Evolutionary conservation across 2,888 invertebrate genomes (phyloP).

Genomic region (Melinopterus prodromus): DNA sequence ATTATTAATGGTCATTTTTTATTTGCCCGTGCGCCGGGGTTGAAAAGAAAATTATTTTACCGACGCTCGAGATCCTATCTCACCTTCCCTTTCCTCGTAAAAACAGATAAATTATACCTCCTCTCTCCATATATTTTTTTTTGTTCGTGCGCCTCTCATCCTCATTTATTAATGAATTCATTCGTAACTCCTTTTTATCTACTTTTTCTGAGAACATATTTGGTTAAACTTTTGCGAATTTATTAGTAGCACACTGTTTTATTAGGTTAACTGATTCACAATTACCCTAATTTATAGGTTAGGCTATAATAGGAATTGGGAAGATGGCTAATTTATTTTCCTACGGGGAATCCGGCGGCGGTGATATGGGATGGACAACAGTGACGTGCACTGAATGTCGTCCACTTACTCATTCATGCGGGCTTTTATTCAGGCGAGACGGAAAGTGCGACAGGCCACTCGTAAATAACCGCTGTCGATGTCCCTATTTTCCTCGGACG

Average conservation of each 20-base stretch:
- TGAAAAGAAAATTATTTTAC: conserved; percentile 34
- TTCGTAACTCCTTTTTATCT: background rate
- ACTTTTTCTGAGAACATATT: too few relatives aligned
- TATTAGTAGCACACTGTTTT: background rate
- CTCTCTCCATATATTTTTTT: conserved; percentile 11
- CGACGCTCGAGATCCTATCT: conserved; percentile 21
- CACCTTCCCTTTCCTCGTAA: conserved; percentile 14
- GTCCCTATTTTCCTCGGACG: background rate
- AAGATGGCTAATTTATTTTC: background rate
- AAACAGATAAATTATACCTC: conserved; percentile 17
- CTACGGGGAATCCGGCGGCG: background rate
- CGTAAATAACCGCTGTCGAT: conserved; percentile 4
- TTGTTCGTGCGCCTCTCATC: background rate
- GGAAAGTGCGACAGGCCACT: background rate
- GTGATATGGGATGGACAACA: too few relatives aligned
- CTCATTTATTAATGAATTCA: conserved; percentile 4
- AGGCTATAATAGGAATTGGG: background rate
- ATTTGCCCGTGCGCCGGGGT: conserved; percentile 20
- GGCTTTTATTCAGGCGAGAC: background rate
- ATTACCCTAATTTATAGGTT: background rate
- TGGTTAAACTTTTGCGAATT: background rate
- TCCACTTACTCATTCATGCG: background rate
- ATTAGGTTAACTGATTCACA: conserved; percentile 8
- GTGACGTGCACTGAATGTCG: too few relatives aligned
- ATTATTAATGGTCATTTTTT: conserved; percentile 35